Evolutionary conservation across 2,888 invertebrate genomes (phyloP), one percentile per base, ranked within the genome.

Genomic region (Danaus chrysippus): DNA sequence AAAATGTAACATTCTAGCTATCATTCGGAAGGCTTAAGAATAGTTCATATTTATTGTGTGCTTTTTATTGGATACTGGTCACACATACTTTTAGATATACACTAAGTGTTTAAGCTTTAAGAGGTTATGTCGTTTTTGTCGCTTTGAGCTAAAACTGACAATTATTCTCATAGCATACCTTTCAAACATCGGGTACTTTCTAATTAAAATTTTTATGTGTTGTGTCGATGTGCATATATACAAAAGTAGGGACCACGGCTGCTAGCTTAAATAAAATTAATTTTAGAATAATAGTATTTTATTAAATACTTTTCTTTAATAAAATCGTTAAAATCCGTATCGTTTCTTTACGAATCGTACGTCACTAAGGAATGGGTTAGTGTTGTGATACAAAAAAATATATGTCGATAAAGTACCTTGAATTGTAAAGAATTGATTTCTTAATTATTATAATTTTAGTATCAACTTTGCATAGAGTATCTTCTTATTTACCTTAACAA

Each of bases 101-200:
- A 15, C 58, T 59, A 53, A 41, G 44, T 34, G 52, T 41, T 42
- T 34, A 46, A 15, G 23, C 23, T 42, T 15, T 54, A 13, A 46
- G 60, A 64, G 64, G 65, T 68, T 68, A 57, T 71, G 67, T 68
- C 68, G 66, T 59, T 69, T 69, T 70, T 69, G 64, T 61, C 63
- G 66, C 62, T 15, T 43, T 57, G 53, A 41, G 63, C 60, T 64
- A 67, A 70, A 70, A 70, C 58, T 68, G 66, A 66, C 68, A 69
- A 65, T 62, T 68, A 68, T 69, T 67, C 67, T 61, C 46, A 52
- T 11, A 57, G 43, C 54, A 55, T 42, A 59, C 58, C 56, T 46
- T 52, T n/a, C 46, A 34, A 58, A 59, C 43, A 9, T 59, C 58
- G 64, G 61, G 66, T 65, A 64, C 52, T 55, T 57, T 62, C 58